Conservation (phyloP, 1,140 invertebrate genomes). For the Theocolax elegans region DNA sequence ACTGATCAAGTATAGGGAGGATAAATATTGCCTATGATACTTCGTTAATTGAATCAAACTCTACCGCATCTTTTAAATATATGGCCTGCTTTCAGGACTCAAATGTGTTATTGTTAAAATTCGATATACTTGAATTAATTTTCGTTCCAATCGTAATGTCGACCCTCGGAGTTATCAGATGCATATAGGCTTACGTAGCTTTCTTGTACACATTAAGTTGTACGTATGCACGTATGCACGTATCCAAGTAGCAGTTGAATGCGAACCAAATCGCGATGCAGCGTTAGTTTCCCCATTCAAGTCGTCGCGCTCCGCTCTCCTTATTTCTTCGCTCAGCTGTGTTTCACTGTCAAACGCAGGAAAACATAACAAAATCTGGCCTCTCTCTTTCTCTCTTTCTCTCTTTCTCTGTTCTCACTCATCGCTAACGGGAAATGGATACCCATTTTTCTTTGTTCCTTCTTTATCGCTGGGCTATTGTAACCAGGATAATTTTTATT, state of each 20-base stretch:
- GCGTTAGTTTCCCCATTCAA: slow-evolving; percentile 6
- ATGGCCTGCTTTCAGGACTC: too few relatives aligned
- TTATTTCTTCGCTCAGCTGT: not conserved
- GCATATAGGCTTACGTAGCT: too few relatives aligned
- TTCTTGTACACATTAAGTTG: too few relatives aligned
- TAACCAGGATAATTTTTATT: slow-evolving; percentile 17
- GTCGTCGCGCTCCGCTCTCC: not conserved
- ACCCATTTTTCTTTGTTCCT: slow-evolving; percentile 20
- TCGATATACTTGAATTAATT: slow-evolving; percentile 4
- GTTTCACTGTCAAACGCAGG: slow-evolving; percentile 35
- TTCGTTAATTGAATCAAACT: too few relatives aligned
- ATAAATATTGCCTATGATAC: too few relatives aligned
- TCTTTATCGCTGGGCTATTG: slow-evolving; percentile 10
- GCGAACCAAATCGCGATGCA: not conserved
- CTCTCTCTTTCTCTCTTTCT: slow-evolving; percentile 20
- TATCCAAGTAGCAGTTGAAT: not conserved
- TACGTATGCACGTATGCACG: too few relatives aligned
- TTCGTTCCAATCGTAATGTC: not conserved
- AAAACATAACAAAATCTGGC: slow-evolving; percentile 2
- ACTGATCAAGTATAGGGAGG: too few relatives aligned
- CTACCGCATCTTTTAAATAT: too few relatives aligned
- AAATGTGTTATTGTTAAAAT: not conserved
- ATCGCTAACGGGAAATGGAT: not conserved
- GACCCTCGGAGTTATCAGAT: not conserved
- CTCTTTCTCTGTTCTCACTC: slow-evolving; percentile 11